These are phyloP conservation scores for Helostoma temminkii DNA, from an alignment of 2,797 vertebrate species.

Conservation along the genomic window DNA sequence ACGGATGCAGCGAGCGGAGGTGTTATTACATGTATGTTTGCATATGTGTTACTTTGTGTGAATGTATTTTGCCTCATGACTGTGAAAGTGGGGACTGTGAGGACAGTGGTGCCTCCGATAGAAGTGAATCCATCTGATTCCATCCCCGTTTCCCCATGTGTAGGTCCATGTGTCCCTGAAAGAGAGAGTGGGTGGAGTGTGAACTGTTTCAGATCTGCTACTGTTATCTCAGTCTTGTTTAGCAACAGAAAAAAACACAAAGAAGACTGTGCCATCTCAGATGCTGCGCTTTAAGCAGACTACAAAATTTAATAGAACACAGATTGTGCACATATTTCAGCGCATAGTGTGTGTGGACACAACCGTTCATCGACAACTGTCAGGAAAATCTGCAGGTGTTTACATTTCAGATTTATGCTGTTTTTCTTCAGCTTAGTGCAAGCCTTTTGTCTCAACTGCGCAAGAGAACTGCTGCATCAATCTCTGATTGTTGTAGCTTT, in stretches of 20 bases:
- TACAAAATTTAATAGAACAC: conserved; percentile 53
- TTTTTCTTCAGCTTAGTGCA: conserved; percentile 61
- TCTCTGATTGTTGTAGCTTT: conserved; percentile 32
- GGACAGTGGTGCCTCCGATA: conserved; percentile 31
- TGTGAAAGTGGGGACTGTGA: conserved; percentile 64
- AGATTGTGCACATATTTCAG: conserved; percentile 30
- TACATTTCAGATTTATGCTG: conserved; percentile 50
- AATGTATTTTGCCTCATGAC: conserved; percentile 60
- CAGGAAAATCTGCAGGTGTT: conserved; percentile 65
- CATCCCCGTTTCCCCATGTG: conserved; percentile 43
- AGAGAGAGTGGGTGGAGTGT: conserved; percentile 68
- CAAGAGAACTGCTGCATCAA: conserved; percentile 56
- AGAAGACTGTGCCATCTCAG: conserved; percentile 35
- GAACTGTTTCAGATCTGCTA: conserved; percentile 48
- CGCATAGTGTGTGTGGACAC: conserved; percentile 34
- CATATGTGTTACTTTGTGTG: conserved; percentile 29
- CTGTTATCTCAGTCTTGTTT: conserved; percentile 61
- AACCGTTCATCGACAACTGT: conserved; percentile 47
- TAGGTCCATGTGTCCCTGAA: conserved; percentile 63
- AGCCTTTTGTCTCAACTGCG: conserved; percentile 65
- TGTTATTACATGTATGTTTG: conserved; percentile 23
- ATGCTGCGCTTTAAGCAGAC: conserved; percentile 43
- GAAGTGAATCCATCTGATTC: conserved; percentile 46
- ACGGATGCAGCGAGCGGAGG: conserved; percentile 18
- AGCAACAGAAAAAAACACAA: conserved; percentile 38